These are phyloP conservation scores for Lerista edwardsae DNA, from an alignment of 2,797 vertebrate species.

Conservation along the genomic window DNA sequence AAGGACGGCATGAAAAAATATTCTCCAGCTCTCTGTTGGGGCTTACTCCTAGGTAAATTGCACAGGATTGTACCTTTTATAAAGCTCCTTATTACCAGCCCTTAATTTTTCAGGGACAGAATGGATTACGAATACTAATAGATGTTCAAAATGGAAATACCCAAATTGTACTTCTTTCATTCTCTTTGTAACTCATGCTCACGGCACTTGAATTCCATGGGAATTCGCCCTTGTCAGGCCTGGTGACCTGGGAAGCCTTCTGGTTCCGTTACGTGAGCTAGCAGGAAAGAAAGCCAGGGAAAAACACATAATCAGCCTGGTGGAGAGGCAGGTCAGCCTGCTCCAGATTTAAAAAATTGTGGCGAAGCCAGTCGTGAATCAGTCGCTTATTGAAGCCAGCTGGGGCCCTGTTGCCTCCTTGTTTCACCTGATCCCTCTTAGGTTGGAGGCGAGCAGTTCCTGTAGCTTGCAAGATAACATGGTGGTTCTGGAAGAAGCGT, in stretches of 20 bases:
- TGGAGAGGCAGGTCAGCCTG: background rate
- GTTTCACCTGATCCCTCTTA: background rate
- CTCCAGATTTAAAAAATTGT: too few relatives aligned
- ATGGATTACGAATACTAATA: background rate
- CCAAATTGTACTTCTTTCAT: background rate
- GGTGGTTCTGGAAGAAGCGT: background rate
- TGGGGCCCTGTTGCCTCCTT: background rate
- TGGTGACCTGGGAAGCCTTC: too few relatives aligned
- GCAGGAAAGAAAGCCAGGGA: background rate
- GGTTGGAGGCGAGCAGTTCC: background rate
- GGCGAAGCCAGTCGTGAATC: too few relatives aligned
- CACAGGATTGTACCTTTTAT: background rate
- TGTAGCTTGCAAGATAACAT: background rate
- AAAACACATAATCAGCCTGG: too few relatives aligned
- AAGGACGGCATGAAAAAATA: too few relatives aligned
- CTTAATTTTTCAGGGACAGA: background rate
- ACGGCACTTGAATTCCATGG: background rate
- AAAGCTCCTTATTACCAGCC: background rate
- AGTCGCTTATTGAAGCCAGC: too few relatives aligned
- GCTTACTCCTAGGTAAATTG: too few relatives aligned
- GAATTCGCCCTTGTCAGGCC: background rate
- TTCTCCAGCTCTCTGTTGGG: too few relatives aligned
- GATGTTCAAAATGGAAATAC: background rate
- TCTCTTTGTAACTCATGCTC: background rate
- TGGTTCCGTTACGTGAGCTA: background rate